phyloP scores from a whole-genome alignment of 1,140 invertebrate species.

The Neodiprion virginianus region DNA sequence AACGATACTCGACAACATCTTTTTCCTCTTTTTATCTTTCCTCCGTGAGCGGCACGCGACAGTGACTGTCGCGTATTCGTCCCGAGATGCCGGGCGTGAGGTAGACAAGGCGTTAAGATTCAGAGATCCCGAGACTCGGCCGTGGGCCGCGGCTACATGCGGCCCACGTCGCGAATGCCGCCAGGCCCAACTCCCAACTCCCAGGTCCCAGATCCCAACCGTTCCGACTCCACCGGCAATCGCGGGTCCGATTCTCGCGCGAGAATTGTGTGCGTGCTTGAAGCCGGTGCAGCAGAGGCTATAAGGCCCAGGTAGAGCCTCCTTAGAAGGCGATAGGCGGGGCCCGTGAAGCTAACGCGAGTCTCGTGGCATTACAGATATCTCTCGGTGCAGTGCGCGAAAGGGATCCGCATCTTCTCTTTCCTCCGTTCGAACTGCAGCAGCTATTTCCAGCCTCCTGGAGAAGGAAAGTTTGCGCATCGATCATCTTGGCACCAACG shows the following conservation, averaged over 20 bases:
- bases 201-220: neutral
- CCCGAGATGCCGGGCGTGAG: too few relatives aligned
- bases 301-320: neutral
- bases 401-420: neutral
- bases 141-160: neutral
- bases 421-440: neutral
- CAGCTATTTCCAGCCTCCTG: too few relatives aligned
- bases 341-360: neutral
- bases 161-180: slow-evolving; percentile 2
- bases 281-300: too few relatives aligned
- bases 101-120: neutral
- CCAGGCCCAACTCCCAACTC: neutral
- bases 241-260: too few relatives aligned
- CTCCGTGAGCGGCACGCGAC: too few relatives aligned
- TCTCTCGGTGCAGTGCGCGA: neutral
- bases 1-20: neutral
- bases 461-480: too few relatives aligned
- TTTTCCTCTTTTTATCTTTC: neutral
- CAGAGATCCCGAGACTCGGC: neutral
- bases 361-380: neutral
- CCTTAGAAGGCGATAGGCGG: neutral
- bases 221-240: too few relatives aligned
- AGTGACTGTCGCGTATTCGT: too few relatives aligned
- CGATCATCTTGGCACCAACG: too few relatives aligned
- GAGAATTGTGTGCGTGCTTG: too few relatives aligned